Conservation (phyloP, 2,888 invertebrate species). For the Schizotus pectinicornis region DNA sequence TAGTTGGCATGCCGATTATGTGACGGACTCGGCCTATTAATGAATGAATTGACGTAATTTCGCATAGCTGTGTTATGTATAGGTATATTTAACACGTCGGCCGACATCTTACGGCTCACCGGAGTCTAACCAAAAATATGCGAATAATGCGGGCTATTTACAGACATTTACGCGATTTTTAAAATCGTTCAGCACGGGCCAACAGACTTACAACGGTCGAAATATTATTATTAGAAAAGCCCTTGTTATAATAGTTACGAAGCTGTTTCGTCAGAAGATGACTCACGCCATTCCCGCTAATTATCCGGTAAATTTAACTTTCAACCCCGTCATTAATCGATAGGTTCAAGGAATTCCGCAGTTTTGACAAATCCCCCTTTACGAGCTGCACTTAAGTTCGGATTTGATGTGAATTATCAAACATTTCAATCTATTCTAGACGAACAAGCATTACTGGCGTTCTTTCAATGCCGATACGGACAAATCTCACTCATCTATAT, state of each 20-base stretch:
- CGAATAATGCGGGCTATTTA: constrained; percentile 11
- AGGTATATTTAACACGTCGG: constrained; percentile 19
- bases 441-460: no score
- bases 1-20: background rate
- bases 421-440: no score
- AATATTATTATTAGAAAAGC: constrained; percentile 21
- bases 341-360: no score
- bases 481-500: no score
- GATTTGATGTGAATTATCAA: no score
- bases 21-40: constrained; percentile 1
- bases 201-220: background rate
- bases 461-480: no score
- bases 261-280: background rate
- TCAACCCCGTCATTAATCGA: no score
- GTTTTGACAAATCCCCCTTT: no score
- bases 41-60: constrained; percentile 30
- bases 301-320: no score
- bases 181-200: constrained; percentile 5
- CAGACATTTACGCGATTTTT: constrained; percentile 18
- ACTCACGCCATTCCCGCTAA: no score
- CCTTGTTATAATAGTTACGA: constrained; percentile 14
- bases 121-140: background rate
- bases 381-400: no score
- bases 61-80: constrained; percentile 16
- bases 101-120: no score